Base-by-base conservation (phyloP, 2,113 vertebrate genomes). In the Pelvicachromis taeniatus region DNA sequence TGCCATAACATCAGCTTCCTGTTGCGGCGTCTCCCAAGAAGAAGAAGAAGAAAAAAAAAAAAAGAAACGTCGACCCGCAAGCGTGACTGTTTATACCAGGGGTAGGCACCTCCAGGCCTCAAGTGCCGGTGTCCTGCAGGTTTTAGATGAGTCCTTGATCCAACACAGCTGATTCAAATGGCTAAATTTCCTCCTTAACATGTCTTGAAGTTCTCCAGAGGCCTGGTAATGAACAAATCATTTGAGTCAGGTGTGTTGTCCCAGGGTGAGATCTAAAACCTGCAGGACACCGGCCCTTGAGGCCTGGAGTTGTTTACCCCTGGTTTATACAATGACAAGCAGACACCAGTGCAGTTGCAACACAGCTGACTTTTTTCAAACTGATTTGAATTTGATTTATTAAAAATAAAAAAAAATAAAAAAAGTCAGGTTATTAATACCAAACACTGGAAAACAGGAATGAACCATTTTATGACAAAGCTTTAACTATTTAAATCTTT, bases 1-100 rank as follows among this genome's bases (percentile, higher is more conserved):
- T 92, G 85, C 88, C 93, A 95, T 89, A 95, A 95, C 93, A 95
- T 80, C 35, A 79, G 53, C 85, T 95, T 95, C 94, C 93, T 94
- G 91, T 90, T 63, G 87, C 56, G 89, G 89, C 83, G 82, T 90
- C 91, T 91, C 90, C 86, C 83, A 58, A 85, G 68, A 73, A 73
- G 23, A 31, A 42, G n/a, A 9, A 19, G 9, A 45, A 78, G 55
- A 55, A n/a, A n/a, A n/a, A n/a, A 80, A 23, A 35, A 53, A 78
- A 82, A 58, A 52, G 56, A 33, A 79, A 38, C 3, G 21, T 61
- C 19, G 58, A 87, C 19, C 38, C 26, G 88, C 55, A 91, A 79
- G 77, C 83, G 82, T 78, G 81, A 81, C 68, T 87, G 81, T 90
- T 26, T 26, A 26, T 26, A 26, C 26, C 26, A 26, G 26, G 26